Evolutionary conservation across 2,113 vertebrate genomes (phyloP), one percentile per base, ranked within the genome.

Genomic region (Sinocyclocheilus grahami): DNA sequence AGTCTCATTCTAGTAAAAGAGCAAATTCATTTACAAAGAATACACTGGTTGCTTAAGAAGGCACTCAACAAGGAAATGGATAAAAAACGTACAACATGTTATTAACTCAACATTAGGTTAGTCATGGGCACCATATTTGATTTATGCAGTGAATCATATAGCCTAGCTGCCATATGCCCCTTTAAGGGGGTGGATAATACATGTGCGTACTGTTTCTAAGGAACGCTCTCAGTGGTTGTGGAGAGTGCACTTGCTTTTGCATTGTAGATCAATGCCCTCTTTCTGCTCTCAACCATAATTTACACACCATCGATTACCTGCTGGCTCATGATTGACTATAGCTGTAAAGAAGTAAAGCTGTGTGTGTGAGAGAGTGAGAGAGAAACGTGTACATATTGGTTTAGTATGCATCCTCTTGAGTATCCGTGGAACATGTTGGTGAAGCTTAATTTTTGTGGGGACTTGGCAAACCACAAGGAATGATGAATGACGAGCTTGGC

Each of bases 291-390:
- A 85, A 84, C 89, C 90, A 91, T 88, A 91, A 93, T 94, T 93
- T 93, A 93, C 90, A 94, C 90, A 86, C 90, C 77, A 95, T 95
- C 89, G 93, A 95, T 94, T 94, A 92, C 63, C 92, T 93, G 93
- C 91, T 92, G 89, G 83, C 85, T 85, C 78, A 42, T 94, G 94
- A 94, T 93, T 93, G 89, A 94, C 93, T 90, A 91, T 87, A 86
- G 90, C 86, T 91, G 88, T 88, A 88, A 84, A 86, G 87, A 85
- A 89, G 90, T 4, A 75, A 92, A 89, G 89, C 79, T 33, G 10
- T 53, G 2, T 53, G 27, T 60, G 8, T 79, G 80, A 42, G 20
- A 14, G 33, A 16, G 55, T 4, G 79, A 53, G 30, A 37, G 60
- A 37, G 20, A 58, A 58, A 58, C 18, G 1, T 58, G 55, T 58